phyloP scores from a whole-genome alignment of 2,797 vertebrate species.

The Coluber constrictor region DNA sequence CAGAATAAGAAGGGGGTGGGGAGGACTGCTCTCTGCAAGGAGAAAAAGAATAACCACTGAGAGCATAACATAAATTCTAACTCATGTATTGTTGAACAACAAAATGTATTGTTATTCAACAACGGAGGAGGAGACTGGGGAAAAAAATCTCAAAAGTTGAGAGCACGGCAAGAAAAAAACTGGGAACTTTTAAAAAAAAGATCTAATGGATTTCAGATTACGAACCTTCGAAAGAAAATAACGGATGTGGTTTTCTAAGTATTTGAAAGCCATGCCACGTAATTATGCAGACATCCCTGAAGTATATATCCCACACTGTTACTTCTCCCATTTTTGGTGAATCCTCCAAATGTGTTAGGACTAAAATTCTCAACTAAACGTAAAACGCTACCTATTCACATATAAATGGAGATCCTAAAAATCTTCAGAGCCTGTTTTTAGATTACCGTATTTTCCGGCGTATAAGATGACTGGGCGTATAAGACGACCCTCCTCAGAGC shows the following conservation, averaged over 20 bases:
- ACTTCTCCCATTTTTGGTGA: not conserved
- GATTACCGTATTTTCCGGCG: too few relatives aligned
- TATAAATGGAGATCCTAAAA: not conserved
- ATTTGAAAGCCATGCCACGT: conserved; percentile 11
- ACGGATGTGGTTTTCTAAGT: conserved; percentile 13
- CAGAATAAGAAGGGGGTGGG: not conserved
- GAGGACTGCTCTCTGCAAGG: not conserved
- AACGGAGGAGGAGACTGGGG: too few relatives aligned
- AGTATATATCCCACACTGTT: not conserved
- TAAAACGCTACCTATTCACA: not conserved
- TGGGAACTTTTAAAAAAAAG: not conserved
- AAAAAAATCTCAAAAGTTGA: not conserved
- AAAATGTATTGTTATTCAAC: not conserved
- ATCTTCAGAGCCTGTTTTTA: not conserved
- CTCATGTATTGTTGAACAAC: not conserved
- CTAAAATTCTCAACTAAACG: not conserved
- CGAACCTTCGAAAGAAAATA: conserved; percentile 19
- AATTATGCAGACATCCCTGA: not conserved
- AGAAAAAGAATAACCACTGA: not conserved
- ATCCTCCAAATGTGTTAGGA: not conserved
- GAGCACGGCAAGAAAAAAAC: conserved; percentile 21
- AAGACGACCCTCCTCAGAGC: too few relatives aligned
- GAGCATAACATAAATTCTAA: conserved; percentile 11
- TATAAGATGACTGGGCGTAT: too few relatives aligned
- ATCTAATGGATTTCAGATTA: not conserved